Base-by-base conservation (phyloP, 2,888 invertebrate genomes). In the Buathra laborator region DNA sequence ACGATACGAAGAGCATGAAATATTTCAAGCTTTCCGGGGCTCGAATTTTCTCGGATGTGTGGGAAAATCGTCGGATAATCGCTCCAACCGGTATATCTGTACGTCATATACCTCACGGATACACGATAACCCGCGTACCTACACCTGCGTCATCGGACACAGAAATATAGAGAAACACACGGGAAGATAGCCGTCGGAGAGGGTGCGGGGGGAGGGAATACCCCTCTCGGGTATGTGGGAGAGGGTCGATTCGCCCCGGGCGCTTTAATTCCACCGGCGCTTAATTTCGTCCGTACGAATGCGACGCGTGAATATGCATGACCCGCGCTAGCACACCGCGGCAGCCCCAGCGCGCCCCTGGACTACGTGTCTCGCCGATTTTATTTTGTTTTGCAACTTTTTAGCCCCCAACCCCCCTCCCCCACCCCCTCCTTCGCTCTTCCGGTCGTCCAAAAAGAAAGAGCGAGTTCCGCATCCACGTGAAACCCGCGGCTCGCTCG, bases 291-390 rank as follows among this genome's bases (percentile, higher is more conserved):
- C 87, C 88, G 89, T 88, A 89, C 89, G 89, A 89, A 87, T 90
- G 88, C 87, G 88, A 88, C 88, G 85, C 88, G 89, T 90, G 90
- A 90, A 90, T 90, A 90, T 86, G 81, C 81, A 83, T 86, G 81
- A 82, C 64, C 72, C 70, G 78, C 70, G 74, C 56, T 66, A 79
- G 77, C 48, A 64, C 64, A 64, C 64, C 70, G 48, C 66, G 56
- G 67, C 48, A 74, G 67, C 14, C 19, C 29, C 48, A 48, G 29
- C 48, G 48, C 51, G 59, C 16, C 37, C 77, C 56, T 51, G 70
- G 71, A 76, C 67, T 82, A 80, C 85, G 79, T 80, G 71, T 66
- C 79, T 53, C 70, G 79, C 67, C 75, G 71, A 85, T 82, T 85
- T 85, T 85, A 80, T 85, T 80, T 81, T 81, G 77, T 81, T 81